Conservation (phyloP, 2,113 vertebrate genomes). For the Morone saxatilis region DNA sequence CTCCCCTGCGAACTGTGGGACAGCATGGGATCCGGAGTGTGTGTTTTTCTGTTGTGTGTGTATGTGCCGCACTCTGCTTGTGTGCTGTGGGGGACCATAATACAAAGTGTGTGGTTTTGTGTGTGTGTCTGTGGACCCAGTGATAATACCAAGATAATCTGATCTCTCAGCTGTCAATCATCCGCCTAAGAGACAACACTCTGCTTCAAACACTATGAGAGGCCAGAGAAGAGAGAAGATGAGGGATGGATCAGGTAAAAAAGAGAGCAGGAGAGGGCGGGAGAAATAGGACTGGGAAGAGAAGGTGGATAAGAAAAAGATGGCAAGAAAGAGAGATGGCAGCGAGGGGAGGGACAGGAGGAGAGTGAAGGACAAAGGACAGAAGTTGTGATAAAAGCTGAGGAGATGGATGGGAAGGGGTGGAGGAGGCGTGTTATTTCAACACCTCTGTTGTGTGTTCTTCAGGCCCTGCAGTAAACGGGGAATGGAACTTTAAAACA, state of each 20-base stretch:
- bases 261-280: conserved; percentile 32
- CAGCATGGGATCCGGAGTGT: conserved; percentile 66
- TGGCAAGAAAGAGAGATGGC: conserved; percentile 33
- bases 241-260: conserved; percentile 59
- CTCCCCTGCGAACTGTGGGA: conserved; percentile 71
- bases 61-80: no score
- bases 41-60: conserved; percentile 19
- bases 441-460: conserved; percentile 58
- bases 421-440: conserved; percentile 42
- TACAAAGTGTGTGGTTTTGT: conserved; percentile 29
- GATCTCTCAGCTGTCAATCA: conserved; percentile 85
- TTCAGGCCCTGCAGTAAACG: conserved; percentile 65
- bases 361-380: conserved; percentile 69
- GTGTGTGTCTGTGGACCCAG: conserved; percentile 69
- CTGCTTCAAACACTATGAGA: conserved; percentile 78
- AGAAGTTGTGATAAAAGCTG: conserved; percentile 68
- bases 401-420: background rate
- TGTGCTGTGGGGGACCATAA: no score
- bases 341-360: conserved; percentile 42
- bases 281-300: conserved; percentile 17
- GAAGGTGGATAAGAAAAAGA: conserved; percentile 47
- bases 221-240: conserved; percentile 44
- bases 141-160: no score
- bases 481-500: conserved; percentile 70
- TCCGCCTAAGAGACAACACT: conserved; percentile 82